phyloP scores from a whole-genome alignment of 2,797 vertebrate genomes.

The Takifugu rubripes region DNA sequence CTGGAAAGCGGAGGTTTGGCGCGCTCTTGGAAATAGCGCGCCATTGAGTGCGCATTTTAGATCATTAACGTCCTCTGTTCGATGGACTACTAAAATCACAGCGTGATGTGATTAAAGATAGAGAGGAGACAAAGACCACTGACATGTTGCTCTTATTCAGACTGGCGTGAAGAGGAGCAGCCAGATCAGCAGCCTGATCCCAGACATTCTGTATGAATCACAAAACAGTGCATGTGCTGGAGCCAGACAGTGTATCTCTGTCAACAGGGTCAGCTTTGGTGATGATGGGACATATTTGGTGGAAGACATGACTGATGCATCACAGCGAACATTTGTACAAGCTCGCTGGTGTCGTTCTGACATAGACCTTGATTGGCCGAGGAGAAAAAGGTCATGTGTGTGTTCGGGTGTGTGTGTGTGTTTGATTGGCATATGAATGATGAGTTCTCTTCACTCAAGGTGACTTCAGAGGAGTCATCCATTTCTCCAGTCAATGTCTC shows the following conservation, averaged over 20 bases:
- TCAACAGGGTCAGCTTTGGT: conserved; percentile 11
- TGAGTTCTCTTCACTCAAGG: conserved; percentile 61
- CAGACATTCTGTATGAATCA: neutral
- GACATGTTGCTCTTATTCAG: too few relatives aligned
- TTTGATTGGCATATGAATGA: conserved; percentile 49
- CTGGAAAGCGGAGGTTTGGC: too few relatives aligned
- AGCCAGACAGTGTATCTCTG: neutral
- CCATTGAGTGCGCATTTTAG: too few relatives aligned
- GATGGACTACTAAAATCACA: too few relatives aligned
- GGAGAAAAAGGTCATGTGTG: conserved; percentile 1
- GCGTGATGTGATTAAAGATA: too few relatives aligned
- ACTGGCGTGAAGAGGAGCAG: too few relatives aligned
- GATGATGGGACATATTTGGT: conserved; percentile 23
- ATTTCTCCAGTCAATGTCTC: conserved; percentile 63
- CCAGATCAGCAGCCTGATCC: too few relatives aligned
- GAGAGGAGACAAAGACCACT: too few relatives aligned
- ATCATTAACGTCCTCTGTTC: too few relatives aligned
- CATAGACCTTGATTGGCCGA: conserved; percentile 42
- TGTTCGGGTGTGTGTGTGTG: conserved; percentile 10
- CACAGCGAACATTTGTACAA: conserved; percentile 24
- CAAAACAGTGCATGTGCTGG: neutral
- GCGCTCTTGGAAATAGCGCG: too few relatives aligned
- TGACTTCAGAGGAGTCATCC: conserved; percentile 59
- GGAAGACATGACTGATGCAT: conserved; percentile 27
- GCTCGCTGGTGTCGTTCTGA: conserved; percentile 38